Base-by-base conservation (phyloP, 2,888 invertebrate species). In the Lamellibrachia satsuma region DNA sequence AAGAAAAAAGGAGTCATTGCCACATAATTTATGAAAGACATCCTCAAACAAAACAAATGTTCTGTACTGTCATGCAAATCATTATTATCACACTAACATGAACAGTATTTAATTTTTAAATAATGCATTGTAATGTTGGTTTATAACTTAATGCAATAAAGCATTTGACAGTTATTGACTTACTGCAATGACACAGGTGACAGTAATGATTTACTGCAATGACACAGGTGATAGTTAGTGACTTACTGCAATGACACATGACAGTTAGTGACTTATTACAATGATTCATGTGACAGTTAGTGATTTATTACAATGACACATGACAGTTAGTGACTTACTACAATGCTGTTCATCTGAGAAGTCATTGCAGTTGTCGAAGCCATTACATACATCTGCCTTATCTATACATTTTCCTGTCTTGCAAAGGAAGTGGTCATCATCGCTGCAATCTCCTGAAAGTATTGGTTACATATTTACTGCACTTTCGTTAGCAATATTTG, bases 381-480 rank as follows among this genome's bases (percentile, higher is more conserved):
- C 94, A 93, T 96, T 94, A 94, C 96, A 96, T 15, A 94, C 93
- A 52, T 93, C 91, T 27, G 52, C 90, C 0, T 52, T 75, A 7
- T 94, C 91, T 0, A 96, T 94, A 94, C 96, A 96, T 11, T 94
- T 94, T 2, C 94, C 94, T 93, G 97, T 98, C 8, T 96, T 96
- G 95, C 98, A 98, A 75, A 97, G 96, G 94, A 97, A 97, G 7
- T 52, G 27, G 3, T 92, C 52, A 0, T 90, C 52, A 2, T 52
- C 90, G 6, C 90, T 92, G 91, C 93, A 93, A n/a, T 93, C 75
- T 52, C 91, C 93, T 93, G 93, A 7, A 27, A 92, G n/a, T 7
- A 57, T 22, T 22, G 6, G 15, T 15, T n/a, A 22, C 22, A 75
- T n/a, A 22, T 22, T 55, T 39, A 39, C 39, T 39, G 39, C 39